phyloP scores from a whole-genome alignment of 2,797 vertebrate genomes.

The Helicolenus hilgendorfi region DNA sequence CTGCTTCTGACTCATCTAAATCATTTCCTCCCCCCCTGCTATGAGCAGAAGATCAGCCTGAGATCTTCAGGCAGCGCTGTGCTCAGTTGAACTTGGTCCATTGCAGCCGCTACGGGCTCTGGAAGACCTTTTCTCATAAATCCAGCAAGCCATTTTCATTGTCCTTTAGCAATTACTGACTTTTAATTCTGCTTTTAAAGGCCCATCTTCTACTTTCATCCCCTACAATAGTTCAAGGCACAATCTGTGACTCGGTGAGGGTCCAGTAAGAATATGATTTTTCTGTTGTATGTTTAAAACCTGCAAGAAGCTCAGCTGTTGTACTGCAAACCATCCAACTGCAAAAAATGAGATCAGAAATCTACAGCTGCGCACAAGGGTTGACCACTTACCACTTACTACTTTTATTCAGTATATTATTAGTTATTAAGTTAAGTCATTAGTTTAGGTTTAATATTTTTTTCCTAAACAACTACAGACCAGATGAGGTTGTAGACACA shows the following conservation, averaged over 20 bases:
- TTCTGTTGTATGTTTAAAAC: neutral
- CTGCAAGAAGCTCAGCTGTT: neutral
- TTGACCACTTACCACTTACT: neutral
- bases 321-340: neutral
- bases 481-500: neutral
- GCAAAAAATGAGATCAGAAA: neutral
- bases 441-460: neutral
- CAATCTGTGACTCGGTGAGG: neutral
- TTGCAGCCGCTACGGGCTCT: neutral
- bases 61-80: neutral
- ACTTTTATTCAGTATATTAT: neutral
- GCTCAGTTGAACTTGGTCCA: neutral
- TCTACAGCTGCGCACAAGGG: neutral
- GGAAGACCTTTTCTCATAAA: constrained; percentile 33
- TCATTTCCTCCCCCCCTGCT: neutral
- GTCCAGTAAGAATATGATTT: neutral
- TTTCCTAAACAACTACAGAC: neutral
- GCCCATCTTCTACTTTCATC: neutral
- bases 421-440: neutral
- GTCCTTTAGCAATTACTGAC: constrained; percentile 43
- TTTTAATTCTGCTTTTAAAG: constrained; percentile 38
- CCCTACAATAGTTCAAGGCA: constrained; percentile 12
- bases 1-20: constrained; percentile 3
- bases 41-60: neutral
- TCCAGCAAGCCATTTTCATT: constrained; percentile 10